Percentiles rank a stretch among this genome's conserved stretches.
phyloP scores from a whole-genome alignment of 2,113 vertebrate genomes.

The Passer domesticus region DNA sequence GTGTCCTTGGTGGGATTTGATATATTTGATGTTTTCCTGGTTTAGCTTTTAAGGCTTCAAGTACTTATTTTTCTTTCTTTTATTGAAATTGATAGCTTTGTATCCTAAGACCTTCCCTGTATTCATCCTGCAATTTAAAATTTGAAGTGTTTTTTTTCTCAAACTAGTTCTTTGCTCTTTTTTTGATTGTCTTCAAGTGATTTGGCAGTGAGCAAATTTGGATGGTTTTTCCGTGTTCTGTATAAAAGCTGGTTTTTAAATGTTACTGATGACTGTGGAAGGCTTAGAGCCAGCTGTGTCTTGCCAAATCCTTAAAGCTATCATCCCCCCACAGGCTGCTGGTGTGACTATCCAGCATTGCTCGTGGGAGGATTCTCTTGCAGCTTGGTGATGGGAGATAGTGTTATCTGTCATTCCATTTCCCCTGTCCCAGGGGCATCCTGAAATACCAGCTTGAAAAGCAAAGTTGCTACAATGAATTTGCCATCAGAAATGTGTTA shows the following conservation, averaged over 20 bases:
- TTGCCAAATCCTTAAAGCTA: slow-evolving; percentile 19
- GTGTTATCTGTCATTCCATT: not conserved
- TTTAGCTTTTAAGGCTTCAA: not conserved
- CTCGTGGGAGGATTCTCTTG: not conserved
- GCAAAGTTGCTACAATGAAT: not conserved
- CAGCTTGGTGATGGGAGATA: not conserved
- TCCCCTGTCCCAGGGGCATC: not conserved
- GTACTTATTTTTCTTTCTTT: not conserved
- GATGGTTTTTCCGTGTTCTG: not conserved
- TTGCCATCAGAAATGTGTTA: not conserved
- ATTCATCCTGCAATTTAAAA: not conserved
- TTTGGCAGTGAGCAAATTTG: slow-evolving; percentile 13
- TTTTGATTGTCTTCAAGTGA: not conserved
- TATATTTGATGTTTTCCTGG: not conserved
- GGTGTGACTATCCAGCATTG: not conserved
- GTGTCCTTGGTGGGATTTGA: not conserved
- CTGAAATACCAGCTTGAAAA: not conserved
- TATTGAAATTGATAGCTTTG: not conserved
- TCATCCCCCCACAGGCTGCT: not conserved
- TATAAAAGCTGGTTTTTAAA: slow-evolving; percentile 19
- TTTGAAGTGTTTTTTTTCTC: not conserved
- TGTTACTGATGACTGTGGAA: slow-evolving; percentile 16
- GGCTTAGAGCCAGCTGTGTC: not conserved
- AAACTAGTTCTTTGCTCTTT: not conserved
- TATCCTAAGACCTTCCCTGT: not conserved